Evolutionary conservation across 2,888 invertebrate species (phyloP), one percentile per base, ranked within the genome.

Genomic region (Chouioia cunea): DNA sequence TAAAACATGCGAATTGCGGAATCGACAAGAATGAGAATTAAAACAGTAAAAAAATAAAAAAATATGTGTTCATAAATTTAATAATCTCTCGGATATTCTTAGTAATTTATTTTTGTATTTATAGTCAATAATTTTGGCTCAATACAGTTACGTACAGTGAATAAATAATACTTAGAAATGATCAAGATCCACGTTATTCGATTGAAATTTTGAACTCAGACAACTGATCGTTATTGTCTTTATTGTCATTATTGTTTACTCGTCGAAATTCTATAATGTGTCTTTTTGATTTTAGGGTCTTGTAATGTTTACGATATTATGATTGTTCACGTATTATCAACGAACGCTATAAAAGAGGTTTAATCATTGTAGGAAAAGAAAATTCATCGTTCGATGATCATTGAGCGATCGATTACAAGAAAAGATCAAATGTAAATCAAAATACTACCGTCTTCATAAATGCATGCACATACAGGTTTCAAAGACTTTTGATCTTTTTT

Each of bases 1-100:
- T 18, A 62, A 68, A 77, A 70, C 79, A 74, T 79, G 79, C 82
- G 78, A 81, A 81, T 81, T 82, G 81, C 78, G 76, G 77, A 79
- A 78, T 76, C 74, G 83, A 84, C 82, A 84, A 84, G 83, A 83
- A 83, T 66, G 65, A 78, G 60, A 70, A 70, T 64, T 62, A 75
- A 74, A 76, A 76, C 69, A 68, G 78, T 76, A 77, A 78, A 81
- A 82, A 81, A 78, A 79, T 78, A 77, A 79, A 79, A 79, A 74
- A 79, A 80, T 81, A 81, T 59, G 27, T 20, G 16, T 50, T 16
- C 18, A 36, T 16, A 4, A 20, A 50, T 16, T 10, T 50, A 18
- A 18, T 50, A 14, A 44, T 36, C 14, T 22, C 57, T 14, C 27
- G 44, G 48, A 65, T 50, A 66, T 44, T 54, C 22, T 56, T 47